Conservation (phyloP, 2,113 vertebrate genomes). For the Strix uralensis region DNA sequence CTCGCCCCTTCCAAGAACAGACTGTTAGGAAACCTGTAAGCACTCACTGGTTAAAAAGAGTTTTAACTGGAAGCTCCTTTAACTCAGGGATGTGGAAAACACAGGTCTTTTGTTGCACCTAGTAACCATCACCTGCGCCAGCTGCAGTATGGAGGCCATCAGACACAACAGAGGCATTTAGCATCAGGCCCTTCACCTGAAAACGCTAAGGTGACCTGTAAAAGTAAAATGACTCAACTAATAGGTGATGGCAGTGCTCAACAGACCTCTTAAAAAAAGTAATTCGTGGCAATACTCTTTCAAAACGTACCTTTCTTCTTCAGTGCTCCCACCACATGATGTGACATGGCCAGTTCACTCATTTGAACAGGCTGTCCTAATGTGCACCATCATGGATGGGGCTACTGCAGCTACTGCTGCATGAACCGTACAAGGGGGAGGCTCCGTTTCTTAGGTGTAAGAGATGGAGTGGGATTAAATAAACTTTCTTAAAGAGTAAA, state of each 20-base stretch:
- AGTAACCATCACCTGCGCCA: not conserved
- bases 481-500: not conserved
- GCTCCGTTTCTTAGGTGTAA: not conserved
- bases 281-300: not conserved
- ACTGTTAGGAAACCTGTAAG: not conserved
- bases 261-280: not conserved
- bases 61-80: not conserved
- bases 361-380: not conserved
- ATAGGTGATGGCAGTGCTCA: rapidly evolving
- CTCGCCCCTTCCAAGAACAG: not conserved
- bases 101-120: not conserved
- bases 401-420: not conserved
- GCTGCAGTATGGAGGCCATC: not conserved
- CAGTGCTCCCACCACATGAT: not conserved
- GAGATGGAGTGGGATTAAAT: not conserved
- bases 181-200: not conserved
- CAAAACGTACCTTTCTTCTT: not conserved
- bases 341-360: not conserved
- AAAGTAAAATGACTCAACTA: not conserved
- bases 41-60: not conserved
- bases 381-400: not conserved
- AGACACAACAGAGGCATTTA: not conserved
- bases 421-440: not conserved
- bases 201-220: not conserved
- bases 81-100: not conserved